A percentile compares a stretch with the other conserved stretches of the same genome.
phyloP scores from a whole-genome alignment of 2,797 vertebrate species.

The Xiphorhynchus erythropygius region DNA sequence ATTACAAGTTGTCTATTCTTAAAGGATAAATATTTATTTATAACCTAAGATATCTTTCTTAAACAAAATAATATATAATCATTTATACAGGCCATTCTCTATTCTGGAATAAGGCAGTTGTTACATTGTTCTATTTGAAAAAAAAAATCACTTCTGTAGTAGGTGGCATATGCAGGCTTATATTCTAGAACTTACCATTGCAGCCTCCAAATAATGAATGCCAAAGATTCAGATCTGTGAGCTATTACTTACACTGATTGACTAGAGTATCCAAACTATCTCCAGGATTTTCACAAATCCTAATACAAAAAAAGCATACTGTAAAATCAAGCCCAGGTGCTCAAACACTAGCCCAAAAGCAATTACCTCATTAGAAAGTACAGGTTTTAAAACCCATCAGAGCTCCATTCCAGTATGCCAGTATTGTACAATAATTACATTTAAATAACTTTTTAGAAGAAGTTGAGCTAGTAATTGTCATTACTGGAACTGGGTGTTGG shows the following conservation, averaged over 20 bases:
- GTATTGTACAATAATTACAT: slow-evolving; percentile 46
- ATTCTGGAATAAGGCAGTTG: slow-evolving; percentile 13
- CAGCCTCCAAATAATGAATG: background rate
- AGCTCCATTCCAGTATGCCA: background rate
- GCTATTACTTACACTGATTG: background rate
- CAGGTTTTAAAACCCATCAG: background rate
- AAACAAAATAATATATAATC: slow-evolving; percentile 37
- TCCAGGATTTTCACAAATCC: slow-evolving; percentile 20
- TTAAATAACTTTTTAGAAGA: slow-evolving; percentile 42
- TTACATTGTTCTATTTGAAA: slow-evolving; percentile 19
- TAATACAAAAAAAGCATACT: slow-evolving; percentile 24
- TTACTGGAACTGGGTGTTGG: background rate
- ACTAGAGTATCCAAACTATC: background rate
- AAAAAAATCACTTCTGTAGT: background rate
- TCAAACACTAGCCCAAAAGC: slow-evolving; percentile 48
- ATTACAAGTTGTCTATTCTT: slow-evolving; percentile 26
- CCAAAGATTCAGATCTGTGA: background rate
- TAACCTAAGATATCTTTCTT: slow-evolving; percentile 47
- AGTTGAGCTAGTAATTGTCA: background rate
- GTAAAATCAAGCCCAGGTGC: slow-evolving; percentile 56
- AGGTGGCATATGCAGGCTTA: slow-evolving; percentile 1
- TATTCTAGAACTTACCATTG: slow-evolving; percentile 32
- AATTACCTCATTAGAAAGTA: slow-evolving; percentile 35
- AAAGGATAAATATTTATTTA: slow-evolving; percentile 72
- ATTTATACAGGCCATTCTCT: slow-evolving; percentile 52